Conservation (phyloP, 2,797 vertebrate genomes). For the Naso thynnoides region DNA sequence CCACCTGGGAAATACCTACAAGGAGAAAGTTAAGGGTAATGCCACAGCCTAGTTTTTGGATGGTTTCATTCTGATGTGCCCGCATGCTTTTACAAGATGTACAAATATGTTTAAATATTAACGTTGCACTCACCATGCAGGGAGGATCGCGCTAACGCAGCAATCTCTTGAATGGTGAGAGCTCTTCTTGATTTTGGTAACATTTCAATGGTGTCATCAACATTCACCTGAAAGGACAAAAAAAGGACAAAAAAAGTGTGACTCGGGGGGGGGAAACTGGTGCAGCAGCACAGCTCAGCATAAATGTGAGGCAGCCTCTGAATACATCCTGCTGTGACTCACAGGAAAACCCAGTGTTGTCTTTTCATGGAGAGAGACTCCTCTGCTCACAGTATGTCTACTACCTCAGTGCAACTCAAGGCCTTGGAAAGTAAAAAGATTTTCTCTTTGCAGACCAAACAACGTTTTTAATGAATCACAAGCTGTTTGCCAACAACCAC, state of each 20-base stretch:
- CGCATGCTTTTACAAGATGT: not conserved
- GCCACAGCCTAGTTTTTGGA: not conserved
- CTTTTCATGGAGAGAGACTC: constrained; percentile 34
- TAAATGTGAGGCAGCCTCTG: constrained; percentile 38
- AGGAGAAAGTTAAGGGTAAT: not conserved
- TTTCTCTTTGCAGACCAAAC: constrained; percentile 31
- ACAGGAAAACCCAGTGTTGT: constrained; percentile 39
- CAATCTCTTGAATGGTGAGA: constrained; percentile 98
- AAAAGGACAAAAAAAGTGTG: constrained; percentile 6
- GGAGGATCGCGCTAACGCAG: constrained; percentile 95
- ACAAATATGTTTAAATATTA: not conserved
- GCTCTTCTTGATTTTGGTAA: constrained; percentile 98
- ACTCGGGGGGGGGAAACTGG: constrained; percentile 8
- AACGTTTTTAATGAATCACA: constrained; percentile 29
- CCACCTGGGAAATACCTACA: constrained; percentile 96
- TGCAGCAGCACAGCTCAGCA: constrained; percentile 21
- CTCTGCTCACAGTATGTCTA: constrained; percentile 36
- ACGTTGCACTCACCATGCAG: constrained; percentile 88
- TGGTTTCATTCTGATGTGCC: not conserved
- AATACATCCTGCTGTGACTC: constrained; percentile 43
- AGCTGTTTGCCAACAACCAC: constrained; percentile 8
- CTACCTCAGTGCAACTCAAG: constrained; percentile 31
- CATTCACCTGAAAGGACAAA: constrained; percentile 90
- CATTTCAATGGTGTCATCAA: constrained; percentile 96
- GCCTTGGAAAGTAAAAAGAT: constrained; percentile 23